Evolutionary conservation across 2,888 invertebrate genomes (phyloP).

Genomic region (Atethmia centrago): DNA sequence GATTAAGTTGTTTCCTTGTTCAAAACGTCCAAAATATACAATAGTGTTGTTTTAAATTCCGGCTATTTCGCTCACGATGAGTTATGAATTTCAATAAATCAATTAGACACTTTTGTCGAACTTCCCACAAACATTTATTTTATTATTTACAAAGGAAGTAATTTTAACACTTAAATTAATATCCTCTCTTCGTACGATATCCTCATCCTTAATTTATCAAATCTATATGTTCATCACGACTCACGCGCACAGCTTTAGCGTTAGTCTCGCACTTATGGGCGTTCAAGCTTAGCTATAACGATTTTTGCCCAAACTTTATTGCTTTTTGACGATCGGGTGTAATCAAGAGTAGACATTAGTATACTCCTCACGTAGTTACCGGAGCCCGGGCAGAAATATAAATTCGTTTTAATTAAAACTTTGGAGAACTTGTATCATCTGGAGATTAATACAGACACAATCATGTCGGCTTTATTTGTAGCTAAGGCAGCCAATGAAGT

Average conservation of each 20-base stretch:
- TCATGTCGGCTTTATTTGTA: slow-evolving; percentile 51
- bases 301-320: slow-evolving; percentile 71
- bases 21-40: slow-evolving; percentile 10
- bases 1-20: slow-evolving; percentile 23
- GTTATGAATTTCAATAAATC: slow-evolving; percentile 37
- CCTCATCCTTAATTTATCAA: slow-evolving; percentile 62
- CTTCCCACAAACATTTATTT: slow-evolving; percentile 36
- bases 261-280: slow-evolving; percentile 67
- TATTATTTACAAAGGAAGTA: slow-evolving; percentile 57
- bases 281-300: slow-evolving; percentile 57
- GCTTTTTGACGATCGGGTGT: slow-evolving; percentile 69
- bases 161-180: slow-evolving; percentile 55
- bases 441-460: slow-evolving; percentile 51
- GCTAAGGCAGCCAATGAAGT: slow-evolving; percentile 16
- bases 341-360: slow-evolving; percentile 64
- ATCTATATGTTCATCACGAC: slow-evolving; percentile 66
- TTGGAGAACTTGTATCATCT: slow-evolving; percentile 51
- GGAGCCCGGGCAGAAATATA: slow-evolving; percentile 58
- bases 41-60: slow-evolving; percentile 15
- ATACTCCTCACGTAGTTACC: slow-evolving; percentile 63
- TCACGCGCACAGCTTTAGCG: slow-evolving; percentile 67
- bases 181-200: slow-evolving; percentile 57
- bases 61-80: slow-evolving; percentile 29
- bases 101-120: slow-evolving; percentile 48
- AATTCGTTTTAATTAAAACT: slow-evolving; percentile 69